Percentiles rank a stretch among this genome's conserved stretches.
Evolutionary conservation across 2,113 vertebrate genomes (phyloP).

Genomic region (Lycocorax pyrrhopterus): DNA sequence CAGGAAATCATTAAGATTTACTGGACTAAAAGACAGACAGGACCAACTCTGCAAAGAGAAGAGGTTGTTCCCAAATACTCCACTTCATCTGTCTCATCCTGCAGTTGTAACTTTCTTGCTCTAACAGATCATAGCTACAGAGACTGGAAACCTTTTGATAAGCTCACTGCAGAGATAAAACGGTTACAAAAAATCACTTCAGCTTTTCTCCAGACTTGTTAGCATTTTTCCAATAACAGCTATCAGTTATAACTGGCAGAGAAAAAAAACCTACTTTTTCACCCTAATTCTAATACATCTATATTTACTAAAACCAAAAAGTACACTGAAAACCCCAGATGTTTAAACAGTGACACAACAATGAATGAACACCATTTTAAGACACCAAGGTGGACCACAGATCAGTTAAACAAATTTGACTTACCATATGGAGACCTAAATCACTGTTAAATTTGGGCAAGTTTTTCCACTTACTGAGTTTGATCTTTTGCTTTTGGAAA

Average conservation of each 20-base stretch:
- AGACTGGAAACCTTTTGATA: not conserved
- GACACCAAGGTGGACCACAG: not conserved
- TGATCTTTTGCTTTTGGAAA: not conserved
- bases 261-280: not conserved
- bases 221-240: not conserved
- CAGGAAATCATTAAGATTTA: not conserved
- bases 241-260: not conserved
- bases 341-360: not conserved
- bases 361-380: not conserved
- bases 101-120: not conserved
- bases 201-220: not conserved
- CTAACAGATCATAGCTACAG: not conserved
- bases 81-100: not conserved
- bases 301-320: not conserved
- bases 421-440: not conserved
- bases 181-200: not conserved
- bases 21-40: not conserved
- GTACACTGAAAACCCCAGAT: not conserved
- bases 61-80: not conserved
- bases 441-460: not conserved
- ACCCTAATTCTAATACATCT: not conserved
- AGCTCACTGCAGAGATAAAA: not conserved
- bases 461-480: not conserved
- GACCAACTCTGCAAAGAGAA: not conserved
- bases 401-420: slow-evolving; percentile 6